Evolutionary conservation across 2,113 vertebrate species (phyloP).

Genomic region (Pseudois nayaur): DNA sequence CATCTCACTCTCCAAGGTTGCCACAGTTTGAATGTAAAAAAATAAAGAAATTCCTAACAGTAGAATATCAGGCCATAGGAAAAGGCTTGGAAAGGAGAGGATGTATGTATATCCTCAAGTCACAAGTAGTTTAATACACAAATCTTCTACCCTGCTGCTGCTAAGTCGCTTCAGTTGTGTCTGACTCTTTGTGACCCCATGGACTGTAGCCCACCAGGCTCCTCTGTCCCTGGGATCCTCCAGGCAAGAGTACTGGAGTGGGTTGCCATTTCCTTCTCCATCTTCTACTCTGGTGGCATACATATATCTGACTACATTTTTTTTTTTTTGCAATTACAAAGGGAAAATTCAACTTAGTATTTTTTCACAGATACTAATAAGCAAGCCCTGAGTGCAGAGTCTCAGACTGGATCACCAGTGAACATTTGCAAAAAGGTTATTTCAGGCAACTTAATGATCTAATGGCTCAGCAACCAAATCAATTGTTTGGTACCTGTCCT

Average conservation of each 20-base stretch:
- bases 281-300: not conserved
- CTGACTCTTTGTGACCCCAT: not conserved
- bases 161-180: not conserved
- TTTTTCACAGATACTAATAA: not conserved
- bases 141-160: not conserved
- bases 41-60: not conserved
- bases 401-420: not conserved
- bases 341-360: constrained; percentile 15
- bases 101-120: not conserved
- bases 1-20: not conserved
- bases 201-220: not conserved
- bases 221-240: not conserved
- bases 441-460: constrained; percentile 60
- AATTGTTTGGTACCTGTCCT: constrained; percentile 42
- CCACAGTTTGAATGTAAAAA: not conserved
- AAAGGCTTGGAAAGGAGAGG: not conserved
- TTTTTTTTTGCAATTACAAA: not conserved
- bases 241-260: not conserved
- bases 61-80: not conserved
- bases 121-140: not conserved
- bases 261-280: not conserved
- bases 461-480: constrained; percentile 38
- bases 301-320: not conserved
- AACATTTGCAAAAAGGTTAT: constrained; percentile 41
- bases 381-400: not conserved